These are phyloP conservation scores for Irena cyanogastra DNA, from an alignment of 2,113 vertebrate species.

Conservation along the genomic window DNA sequence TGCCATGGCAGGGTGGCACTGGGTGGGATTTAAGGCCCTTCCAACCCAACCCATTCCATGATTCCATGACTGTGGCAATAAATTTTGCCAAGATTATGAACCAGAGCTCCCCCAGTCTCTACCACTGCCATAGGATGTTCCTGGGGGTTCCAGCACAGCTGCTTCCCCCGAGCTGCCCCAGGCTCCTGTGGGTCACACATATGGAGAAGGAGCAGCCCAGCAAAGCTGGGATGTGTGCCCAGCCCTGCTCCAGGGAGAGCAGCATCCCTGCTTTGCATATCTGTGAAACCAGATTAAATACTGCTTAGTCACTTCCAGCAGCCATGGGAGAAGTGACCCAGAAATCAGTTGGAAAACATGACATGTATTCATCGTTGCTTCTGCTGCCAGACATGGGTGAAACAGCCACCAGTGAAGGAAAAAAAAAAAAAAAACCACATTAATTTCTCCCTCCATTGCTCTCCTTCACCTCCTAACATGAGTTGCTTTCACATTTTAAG, in stretches of 20 bases:
- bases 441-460: neutral
- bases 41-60: accelerated
- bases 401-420: neutral
- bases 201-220: neutral
- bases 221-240: neutral
- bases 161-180: neutral
- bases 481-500: neutral
- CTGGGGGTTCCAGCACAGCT: neutral
- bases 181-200: neutral
- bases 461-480: neutral
- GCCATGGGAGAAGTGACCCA: slow-evolving; percentile 26
- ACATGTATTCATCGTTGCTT: neutral
- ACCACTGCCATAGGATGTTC: accelerated
- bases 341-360: neutral
- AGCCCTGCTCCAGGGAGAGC: neutral
- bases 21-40: accelerated
- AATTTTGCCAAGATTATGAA: too few relatives aligned
- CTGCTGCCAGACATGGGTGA: neutral
- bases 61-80: neutral
- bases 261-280: neutral
- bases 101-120: accelerated
- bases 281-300: neutral
- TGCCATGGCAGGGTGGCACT: neutral
- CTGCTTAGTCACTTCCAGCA: slow-evolving; percentile 15
- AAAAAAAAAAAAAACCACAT: neutral